Percentiles rank a stretch among this genome's conserved stretches.
Evolutionary conservation across 1,140 invertebrate genomes (phyloP).

Genomic region (Aphelenchoides avenae): DNA sequence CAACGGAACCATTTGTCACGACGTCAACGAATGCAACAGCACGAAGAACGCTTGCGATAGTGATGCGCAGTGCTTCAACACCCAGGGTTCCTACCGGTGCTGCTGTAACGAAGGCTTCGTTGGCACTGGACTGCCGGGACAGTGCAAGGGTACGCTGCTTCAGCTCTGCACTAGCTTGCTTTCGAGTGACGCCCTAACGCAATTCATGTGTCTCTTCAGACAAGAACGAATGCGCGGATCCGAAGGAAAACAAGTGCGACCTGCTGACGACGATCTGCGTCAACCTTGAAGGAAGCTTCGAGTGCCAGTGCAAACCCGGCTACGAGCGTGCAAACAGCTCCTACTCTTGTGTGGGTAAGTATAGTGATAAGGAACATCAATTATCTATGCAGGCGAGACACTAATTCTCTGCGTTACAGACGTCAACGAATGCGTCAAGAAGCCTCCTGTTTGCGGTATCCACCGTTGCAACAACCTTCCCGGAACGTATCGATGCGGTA

Average conservation of each 20-base stretch:
- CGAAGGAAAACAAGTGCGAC: slow-evolving; percentile 20
- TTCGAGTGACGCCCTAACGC: neutral
- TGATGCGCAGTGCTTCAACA: slow-evolving; percentile 20
- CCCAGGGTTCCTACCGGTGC: slow-evolving; percentile 14
- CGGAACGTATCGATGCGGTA: no score
- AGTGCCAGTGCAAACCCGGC: slow-evolving; percentile 29
- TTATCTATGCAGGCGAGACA: no score
- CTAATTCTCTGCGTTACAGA: no score
- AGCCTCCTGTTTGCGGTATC: no score
- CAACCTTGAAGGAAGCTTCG: slow-evolving; percentile 15
- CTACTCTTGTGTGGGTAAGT: slow-evolving; percentile 7
- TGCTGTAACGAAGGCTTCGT: slow-evolving; percentile 32
- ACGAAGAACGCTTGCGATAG: slow-evolving; percentile 15
- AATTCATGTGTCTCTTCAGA: slow-evolving; percentile 10
- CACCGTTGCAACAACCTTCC: no score
- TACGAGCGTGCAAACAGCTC: slow-evolving; percentile 28
- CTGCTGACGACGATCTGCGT: slow-evolving; percentile 17
- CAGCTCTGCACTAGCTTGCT: neutral
- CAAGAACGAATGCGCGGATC: slow-evolving; percentile 30
- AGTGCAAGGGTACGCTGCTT: slow-evolving; percentile 10
- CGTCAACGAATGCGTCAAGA: no score
- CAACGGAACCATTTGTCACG: no score
- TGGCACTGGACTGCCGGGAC: slow-evolving; percentile 18
- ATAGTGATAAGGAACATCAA: no score
- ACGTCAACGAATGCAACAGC: slow-evolving; percentile 35